These are phyloP conservation scores for Allophyes oxyacanthae DNA, from an alignment of 2,888 invertebrate species.

Conservation along the genomic window DNA sequence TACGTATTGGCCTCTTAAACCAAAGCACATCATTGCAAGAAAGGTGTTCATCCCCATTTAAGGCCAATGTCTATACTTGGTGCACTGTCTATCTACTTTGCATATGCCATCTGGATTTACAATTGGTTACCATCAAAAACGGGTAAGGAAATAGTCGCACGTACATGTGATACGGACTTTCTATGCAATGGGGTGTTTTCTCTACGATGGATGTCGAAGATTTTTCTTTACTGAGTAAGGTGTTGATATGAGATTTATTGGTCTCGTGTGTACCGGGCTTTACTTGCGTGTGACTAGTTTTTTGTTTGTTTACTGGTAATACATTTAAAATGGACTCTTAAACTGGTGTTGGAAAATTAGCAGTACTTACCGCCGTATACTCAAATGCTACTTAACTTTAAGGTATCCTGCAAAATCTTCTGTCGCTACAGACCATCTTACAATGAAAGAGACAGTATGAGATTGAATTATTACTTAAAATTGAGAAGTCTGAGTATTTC, in stretches of 20 bases:
- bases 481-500: too few species aligned
- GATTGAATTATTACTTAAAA: too few species aligned
- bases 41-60: conserved; percentile 66
- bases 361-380: too few species aligned
- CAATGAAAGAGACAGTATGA: too few species aligned
- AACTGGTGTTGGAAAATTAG: too few species aligned
- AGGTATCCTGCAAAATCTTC: too few species aligned
- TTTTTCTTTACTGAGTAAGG: conserved; percentile 50
- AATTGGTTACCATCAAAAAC: conserved; percentile 77
- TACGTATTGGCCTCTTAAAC: conserved; percentile 66
- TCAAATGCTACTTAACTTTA: too few species aligned
- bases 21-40: conserved; percentile 67
- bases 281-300: conserved; percentile 29
- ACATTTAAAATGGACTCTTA: not conserved
- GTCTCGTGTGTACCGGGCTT: conserved; percentile 31
- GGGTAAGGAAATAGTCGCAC: conserved; percentile 77
- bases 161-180: conserved; percentile 56
- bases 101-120: conserved; percentile 74
- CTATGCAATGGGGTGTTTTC: conserved; percentile 49
- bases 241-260: conserved; percentile 46
- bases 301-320: conserved; percentile 38
- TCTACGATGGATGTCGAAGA: conserved; percentile 34
- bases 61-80: conserved; percentile 75
- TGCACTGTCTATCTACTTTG: conserved; percentile 68
- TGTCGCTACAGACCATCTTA: too few species aligned